phyloP scores from a whole-genome alignment of 2,113 vertebrate genomes.

The Megaleporinus macrocephalus region DNA sequence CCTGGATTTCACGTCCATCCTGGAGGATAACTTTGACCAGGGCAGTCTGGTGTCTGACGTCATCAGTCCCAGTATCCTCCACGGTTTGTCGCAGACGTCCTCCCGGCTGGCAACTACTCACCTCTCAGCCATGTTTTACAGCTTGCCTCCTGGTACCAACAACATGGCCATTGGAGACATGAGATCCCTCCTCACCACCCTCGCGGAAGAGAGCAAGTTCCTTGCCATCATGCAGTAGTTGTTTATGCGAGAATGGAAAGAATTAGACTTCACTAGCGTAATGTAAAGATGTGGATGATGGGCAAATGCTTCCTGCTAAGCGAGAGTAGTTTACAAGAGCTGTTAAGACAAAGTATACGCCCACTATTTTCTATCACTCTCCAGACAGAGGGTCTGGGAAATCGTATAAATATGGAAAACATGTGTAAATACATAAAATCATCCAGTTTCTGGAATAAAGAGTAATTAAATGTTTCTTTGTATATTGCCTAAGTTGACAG shows the following conservation, averaged over 20 bases:
- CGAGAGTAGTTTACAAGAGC: no score
- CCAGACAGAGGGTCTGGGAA: conserved; percentile 86
- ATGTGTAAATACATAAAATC: conserved; percentile 65
- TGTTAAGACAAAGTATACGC: conserved; percentile 67
- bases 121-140: conserved; percentile 82
- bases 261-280: conserved; percentile 54
- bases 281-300: no score
- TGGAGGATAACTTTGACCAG: conserved; percentile 90
- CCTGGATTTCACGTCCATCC: conserved; percentile 90
- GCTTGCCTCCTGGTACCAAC: conserved; percentile 84
- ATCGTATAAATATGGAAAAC: conserved; percentile 65
- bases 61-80: conserved; percentile 90
- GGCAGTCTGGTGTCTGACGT: conserved; percentile 89
- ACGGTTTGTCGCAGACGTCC: conserved; percentile 90
- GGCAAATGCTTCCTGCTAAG: no score
- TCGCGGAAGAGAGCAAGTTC: conserved; percentile 98
- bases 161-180: conserved; percentile 99
- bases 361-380: conserved; percentile 87
- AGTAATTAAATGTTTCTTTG: conserved; percentile 75
- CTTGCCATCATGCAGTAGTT: conserved; percentile 94
- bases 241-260: conserved; percentile 58
- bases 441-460: conserved; percentile 98
- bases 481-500: conserved; percentile 66
- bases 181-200: conserved; percentile 95
- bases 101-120: conserved; percentile 91